Conservation (phyloP, 2,797 vertebrate genomes). For the Myotis vivesi region DNA sequence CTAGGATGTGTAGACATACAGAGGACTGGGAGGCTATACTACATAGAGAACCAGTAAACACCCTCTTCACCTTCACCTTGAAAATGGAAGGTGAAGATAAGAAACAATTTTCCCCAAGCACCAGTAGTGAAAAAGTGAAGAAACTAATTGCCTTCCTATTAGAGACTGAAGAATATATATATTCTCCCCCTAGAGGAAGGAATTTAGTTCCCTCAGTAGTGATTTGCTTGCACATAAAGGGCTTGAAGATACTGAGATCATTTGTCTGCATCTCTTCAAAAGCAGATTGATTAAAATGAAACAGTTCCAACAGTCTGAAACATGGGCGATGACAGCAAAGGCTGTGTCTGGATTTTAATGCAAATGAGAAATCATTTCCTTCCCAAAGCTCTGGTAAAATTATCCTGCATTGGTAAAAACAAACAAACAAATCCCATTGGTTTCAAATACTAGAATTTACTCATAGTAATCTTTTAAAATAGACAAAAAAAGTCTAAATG, state of each 20-base stretch:
- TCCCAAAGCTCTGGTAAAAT: neutral
- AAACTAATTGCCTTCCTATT: conserved; percentile 70
- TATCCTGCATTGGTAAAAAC: neutral
- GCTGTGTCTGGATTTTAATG: neutral
- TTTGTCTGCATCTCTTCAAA: conserved; percentile 37
- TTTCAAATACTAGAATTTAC: conserved; percentile 6
- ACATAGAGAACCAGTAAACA: conserved; percentile 24
- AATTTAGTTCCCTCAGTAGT: conserved; percentile 5
- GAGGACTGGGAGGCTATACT: neutral
- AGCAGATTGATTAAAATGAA: conserved; percentile 47
- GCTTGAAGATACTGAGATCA: conserved; percentile 16
- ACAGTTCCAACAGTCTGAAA: neutral
- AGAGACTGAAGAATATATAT: neutral
- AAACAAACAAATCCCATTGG: neutral
- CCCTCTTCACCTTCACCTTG: fast-evolving
- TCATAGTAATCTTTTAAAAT: neutral
- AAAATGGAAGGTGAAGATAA: neutral
- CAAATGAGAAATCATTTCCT: conserved; percentile 29
- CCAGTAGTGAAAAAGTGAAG: conserved; percentile 49
- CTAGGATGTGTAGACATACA: neutral
- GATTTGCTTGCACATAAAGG: conserved; percentile 41
- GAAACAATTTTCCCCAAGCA: conserved; percentile 54
- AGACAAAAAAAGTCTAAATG: neutral
- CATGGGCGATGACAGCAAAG: conserved; percentile 32
- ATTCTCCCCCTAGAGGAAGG: neutral